These are phyloP conservation scores for Drosophila nigrodunni DNA, from an alignment of 1,140 invertebrate genomes.

Conservation along the genomic window DNA sequence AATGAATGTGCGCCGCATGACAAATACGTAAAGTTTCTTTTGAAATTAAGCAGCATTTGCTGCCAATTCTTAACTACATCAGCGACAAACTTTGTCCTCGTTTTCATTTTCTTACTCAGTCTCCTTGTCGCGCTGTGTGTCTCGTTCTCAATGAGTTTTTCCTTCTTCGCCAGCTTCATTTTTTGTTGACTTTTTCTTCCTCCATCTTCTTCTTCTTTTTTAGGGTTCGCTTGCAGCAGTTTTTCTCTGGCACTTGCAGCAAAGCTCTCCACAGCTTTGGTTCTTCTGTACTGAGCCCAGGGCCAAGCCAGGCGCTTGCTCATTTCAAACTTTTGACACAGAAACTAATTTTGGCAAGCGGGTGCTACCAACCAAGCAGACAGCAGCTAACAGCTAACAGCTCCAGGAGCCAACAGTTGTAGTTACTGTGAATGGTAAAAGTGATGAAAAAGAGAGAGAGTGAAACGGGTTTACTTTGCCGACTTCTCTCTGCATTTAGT, in stretches of 20 bases:
- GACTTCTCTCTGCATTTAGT: conserved; percentile 49
- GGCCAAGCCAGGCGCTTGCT: conserved; percentile 66
- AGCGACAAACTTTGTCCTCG: conserved; percentile 80
- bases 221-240: conserved; percentile 22
- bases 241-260: conserved; percentile 30
- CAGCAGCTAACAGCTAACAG: conserved; percentile 21
- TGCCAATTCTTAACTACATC: conserved; percentile 83
- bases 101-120: conserved; percentile 6
- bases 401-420: conserved; percentile 12
- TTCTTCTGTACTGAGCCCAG: conserved; percentile 19
- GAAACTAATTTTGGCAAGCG: conserved; percentile 83
- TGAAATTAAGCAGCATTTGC: conserved; percentile 83
- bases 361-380: conserved; percentile 64
- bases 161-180: neutral
- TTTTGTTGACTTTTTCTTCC: conserved; percentile 15
- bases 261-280: conserved; percentile 2
- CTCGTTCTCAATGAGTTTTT: conserved; percentile 34
- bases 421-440: neutral
- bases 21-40: conserved; percentile 83
- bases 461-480: conserved; percentile 1
- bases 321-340: conserved; percentile 83
- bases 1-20: conserved; percentile 83
- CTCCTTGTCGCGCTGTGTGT: conserved; percentile 3
- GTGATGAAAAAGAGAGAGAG: too few species aligned
- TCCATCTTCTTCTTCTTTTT: conserved; percentile 7